Evolutionary conservation across 2,888 invertebrate genomes (phyloP), one percentile per base, ranked within the genome.

Genomic region (Ophonus ardosiacus): DNA sequence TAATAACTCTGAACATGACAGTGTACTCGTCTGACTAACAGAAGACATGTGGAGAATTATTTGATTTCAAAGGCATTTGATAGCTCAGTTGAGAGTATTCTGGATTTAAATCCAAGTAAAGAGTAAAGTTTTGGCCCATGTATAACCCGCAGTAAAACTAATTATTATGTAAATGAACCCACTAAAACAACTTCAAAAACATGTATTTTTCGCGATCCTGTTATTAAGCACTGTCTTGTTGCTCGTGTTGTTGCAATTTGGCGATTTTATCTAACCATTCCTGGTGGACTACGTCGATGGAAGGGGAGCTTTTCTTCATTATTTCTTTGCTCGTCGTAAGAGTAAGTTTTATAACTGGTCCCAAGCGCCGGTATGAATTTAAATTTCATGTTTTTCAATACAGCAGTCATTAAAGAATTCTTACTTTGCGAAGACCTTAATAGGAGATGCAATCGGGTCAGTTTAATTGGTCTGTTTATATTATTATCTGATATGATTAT

Each of bases 241-340:
- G 21, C 24, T 65, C 65, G 13, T 65, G 65, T 65, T 65, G 24
- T 65, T 65, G 65, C 65, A 65, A 65, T 65, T 65, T 65, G 21
- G 24, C 10, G 65, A 65, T 65, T 31, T 65, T 65, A 65, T 65
- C 65, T 24, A 65, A 65, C 21, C 24, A 65, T 65, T 24, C 21
- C 24, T 18, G 59, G 59, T 7, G 18, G 6, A 59, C 15, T 18
- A 17, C n/a, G 31, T 31, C 31, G 31, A 31, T 31, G 31, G 31
- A 31, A 31, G 31, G 31, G 6, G 31, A 31, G 31, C 6, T 31
- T 31, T 31, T 3, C 31, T 31, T 31, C 5, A 31, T 31, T 31
- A 31, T 31, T 6, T 31, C 31, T 31, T 31, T 5, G 5, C 31
- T 31, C 5, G 31, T 4, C 6, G 31, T 31, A 31, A 31, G 31